A percentile compares a stretch with the other conserved stretches of the same genome.
phyloP scores from a whole-genome alignment of 1,140 invertebrate genomes.

The Pantala flavescens region DNA sequence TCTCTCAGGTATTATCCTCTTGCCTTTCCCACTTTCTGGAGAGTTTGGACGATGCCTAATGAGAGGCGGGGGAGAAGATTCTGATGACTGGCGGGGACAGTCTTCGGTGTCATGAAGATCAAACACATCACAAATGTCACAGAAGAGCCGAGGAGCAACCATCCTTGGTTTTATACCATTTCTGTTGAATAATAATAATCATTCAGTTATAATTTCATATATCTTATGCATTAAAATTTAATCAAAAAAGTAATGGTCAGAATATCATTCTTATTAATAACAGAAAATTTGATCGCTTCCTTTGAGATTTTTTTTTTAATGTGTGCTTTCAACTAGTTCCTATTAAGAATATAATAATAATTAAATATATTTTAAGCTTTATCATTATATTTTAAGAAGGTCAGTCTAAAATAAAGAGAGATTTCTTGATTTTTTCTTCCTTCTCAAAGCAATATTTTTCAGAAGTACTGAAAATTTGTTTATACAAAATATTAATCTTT shows the following conservation, averaged over 20 bases:
- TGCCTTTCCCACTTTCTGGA: conserved; percentile 28
- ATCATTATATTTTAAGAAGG: too few species aligned
- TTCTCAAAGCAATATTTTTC: too few species aligned
- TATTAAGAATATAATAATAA: too few species aligned
- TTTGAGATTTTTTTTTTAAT: too few species aligned
- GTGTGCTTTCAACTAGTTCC: too few species aligned
- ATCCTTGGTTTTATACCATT: conserved; percentile 34
- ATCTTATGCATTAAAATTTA: background rate
- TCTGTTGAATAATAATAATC: conserved; percentile 24
- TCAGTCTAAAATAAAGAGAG: too few species aligned
- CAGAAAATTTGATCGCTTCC: conserved; percentile 10
- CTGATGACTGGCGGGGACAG: conserved; percentile 75
- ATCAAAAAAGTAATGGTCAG: too few species aligned
- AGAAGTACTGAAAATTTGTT: too few species aligned
- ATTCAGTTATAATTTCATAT: conserved; percentile 1
- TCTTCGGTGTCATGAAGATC: conserved; percentile 95
- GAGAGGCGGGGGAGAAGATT: conserved; percentile 35
- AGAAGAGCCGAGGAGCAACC: conserved; percentile 72
- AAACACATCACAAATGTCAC: conserved; percentile 96
- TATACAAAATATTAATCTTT: too few species aligned
- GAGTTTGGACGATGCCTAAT: conserved; percentile 1
- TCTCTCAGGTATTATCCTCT: conserved; percentile 41
- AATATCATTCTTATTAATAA: conserved; percentile 13
- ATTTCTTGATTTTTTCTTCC: too few species aligned
- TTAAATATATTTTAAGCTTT: too few species aligned